phyloP scores from a whole-genome alignment of 1,140 invertebrate species.

The Lerema accius region DNA sequence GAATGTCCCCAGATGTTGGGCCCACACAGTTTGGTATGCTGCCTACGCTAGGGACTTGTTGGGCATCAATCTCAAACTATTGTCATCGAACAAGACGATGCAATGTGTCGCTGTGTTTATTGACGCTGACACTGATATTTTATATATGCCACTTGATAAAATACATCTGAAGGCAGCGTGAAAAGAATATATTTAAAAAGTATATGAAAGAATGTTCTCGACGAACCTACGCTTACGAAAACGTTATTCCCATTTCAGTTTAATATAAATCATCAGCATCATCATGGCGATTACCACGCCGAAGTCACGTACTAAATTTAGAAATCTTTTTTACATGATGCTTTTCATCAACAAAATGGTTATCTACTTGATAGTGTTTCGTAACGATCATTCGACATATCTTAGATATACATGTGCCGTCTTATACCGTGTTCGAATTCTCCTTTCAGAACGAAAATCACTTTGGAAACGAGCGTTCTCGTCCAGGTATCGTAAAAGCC shows the following conservation, averaged over 20 bases:
- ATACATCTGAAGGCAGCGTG: not conserved
- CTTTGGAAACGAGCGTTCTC: conserved; percentile 49
- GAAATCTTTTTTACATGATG: conserved; percentile 17
- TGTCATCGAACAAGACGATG: conserved; percentile 47
- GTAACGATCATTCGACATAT: conserved; percentile 4
- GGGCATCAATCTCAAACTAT: conserved; percentile 57
- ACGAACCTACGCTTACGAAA: too few relatives aligned
- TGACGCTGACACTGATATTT: conserved; percentile 27
- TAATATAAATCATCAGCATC: too few relatives aligned
- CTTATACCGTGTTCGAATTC: conserved; percentile 17
- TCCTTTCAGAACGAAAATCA: conserved; percentile 45
- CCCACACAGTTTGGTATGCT: conserved; percentile 68
- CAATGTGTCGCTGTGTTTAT: conserved; percentile 37
- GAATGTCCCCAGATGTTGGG: conserved; percentile 65
- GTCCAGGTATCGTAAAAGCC: conserved; percentile 66
- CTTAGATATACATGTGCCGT: conserved; percentile 5
- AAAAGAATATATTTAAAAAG: not conserved
- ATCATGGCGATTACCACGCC: not conserved
- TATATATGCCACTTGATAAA: conserved; percentile 19
- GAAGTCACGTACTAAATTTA: conserved; percentile 24
- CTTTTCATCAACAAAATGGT: conserved; percentile 3
- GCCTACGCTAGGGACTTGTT: conserved; percentile 52
- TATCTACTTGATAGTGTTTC: conserved; percentile 8
- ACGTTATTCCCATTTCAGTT: too few relatives aligned
- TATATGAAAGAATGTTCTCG: too few relatives aligned